Percentiles rank a stretch among this genome's conserved stretches.
These are phyloP conservation scores for Mormyrops boulengeri DNA, from an alignment of 2,797 vertebrate species.

Conservation along the genomic window DNA sequence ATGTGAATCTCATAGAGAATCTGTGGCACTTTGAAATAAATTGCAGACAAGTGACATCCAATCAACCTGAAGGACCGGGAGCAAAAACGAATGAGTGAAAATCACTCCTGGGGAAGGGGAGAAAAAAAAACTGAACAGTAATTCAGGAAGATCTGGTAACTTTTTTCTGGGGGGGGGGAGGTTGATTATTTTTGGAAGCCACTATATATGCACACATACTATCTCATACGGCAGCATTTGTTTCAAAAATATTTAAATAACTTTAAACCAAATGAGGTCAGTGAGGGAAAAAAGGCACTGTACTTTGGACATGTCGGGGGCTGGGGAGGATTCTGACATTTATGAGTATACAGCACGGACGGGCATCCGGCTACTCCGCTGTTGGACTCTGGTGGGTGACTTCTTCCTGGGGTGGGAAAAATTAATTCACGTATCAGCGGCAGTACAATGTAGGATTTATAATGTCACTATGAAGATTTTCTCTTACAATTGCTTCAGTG, in stretches of 20 bases:
- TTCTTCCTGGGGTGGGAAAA: neutral
- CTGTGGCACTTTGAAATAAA: too few relatives aligned
- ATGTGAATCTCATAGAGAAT: too few relatives aligned
- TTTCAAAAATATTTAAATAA: neutral
- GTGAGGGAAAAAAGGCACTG: neutral
- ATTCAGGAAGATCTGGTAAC: too few relatives aligned
- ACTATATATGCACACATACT: neutral
- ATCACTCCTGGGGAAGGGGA: too few relatives aligned
- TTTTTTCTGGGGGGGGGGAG: neutral
- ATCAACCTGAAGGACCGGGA: too few relatives aligned
- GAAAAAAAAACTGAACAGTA: too few relatives aligned
- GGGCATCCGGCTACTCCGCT: neutral
- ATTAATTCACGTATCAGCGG: neutral
- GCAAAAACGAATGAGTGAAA: too few relatives aligned
- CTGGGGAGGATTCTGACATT: neutral
- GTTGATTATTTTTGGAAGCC: neutral
- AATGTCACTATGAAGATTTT: neutral
- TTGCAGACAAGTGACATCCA: too few relatives aligned
- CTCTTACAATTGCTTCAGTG: neutral
- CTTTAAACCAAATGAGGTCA: neutral
- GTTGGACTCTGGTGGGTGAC: neutral
- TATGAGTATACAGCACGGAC: neutral
- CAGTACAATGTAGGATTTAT: neutral
- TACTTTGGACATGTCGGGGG: neutral
- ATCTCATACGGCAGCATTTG: neutral